phyloP scores from a whole-genome alignment of 2,888 invertebrate species.

The Esperia sulphurella region DNA sequence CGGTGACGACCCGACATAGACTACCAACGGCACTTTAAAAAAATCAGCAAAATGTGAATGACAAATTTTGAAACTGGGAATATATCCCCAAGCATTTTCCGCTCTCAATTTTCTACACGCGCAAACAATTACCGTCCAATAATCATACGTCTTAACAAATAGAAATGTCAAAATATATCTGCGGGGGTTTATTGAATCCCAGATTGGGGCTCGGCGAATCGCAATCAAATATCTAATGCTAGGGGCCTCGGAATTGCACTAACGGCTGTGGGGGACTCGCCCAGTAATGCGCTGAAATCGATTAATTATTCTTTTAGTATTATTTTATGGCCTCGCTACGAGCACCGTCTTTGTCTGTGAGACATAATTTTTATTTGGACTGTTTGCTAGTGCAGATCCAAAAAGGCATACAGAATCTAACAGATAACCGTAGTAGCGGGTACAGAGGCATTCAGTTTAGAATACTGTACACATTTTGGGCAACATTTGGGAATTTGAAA shows the following conservation, averaged over 20 bases:
- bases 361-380: slow-evolving; percentile 14
- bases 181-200: slow-evolving; percentile 61
- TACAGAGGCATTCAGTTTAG: no score
- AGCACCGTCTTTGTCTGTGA: slow-evolving; percentile 24
- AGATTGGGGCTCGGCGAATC: slow-evolving; percentile 39
- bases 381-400: no score
- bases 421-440: no score
- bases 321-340: slow-evolving; percentile 58
- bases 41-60: no score
- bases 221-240: slow-evolving; percentile 64
- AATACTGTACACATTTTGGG: no score
- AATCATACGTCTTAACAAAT: slow-evolving; percentile 69
- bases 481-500: no score
- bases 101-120: not conserved
- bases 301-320: slow-evolving; percentile 78
- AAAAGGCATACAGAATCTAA: no score
- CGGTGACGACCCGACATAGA: no score
- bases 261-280: slow-evolving; percentile 44
- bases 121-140: slow-evolving; percentile 59
- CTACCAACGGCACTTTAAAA: no score
- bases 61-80: no score
- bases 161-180: slow-evolving; percentile 68
- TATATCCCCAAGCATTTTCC: not conserved
- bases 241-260: slow-evolving; percentile 47
- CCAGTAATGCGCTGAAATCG: slow-evolving; percentile 72